Conservation (phyloP, 2,888 invertebrate genomes). For the Drosophila subquinaria region DNA sequence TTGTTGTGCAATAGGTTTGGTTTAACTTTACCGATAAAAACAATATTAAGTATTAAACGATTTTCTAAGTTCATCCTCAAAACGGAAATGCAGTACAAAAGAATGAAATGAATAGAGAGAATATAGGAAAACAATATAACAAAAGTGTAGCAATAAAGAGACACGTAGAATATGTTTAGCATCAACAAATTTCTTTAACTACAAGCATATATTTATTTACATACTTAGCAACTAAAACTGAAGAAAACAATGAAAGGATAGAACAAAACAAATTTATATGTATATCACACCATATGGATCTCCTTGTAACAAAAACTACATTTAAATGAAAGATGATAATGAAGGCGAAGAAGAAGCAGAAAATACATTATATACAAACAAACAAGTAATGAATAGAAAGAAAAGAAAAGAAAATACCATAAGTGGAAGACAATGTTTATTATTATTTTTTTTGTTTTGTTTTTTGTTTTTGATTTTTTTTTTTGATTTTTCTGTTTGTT, state of each 20-base stretch:
- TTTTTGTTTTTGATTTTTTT: conserved; percentile 8
- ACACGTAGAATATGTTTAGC: conserved; percentile 32
- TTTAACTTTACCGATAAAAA: conserved; percentile 6
- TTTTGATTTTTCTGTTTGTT: conserved; percentile 29
- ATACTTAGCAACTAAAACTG: conserved; percentile 6
- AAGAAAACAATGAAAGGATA: conserved; percentile 2
- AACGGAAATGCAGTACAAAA: conserved; percentile 45
- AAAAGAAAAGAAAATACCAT: conserved; percentile 13
- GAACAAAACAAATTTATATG: conserved; percentile 27
- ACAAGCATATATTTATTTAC: conserved; percentile 19
- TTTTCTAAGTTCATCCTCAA: conserved; percentile 43
- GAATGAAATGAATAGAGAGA: conserved; percentile 4
- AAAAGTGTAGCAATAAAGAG: conserved; percentile 2
- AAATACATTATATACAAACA: conserved; percentile 36
- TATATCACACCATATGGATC: conserved; percentile 58
- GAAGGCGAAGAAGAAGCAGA: conserved; percentile 8
- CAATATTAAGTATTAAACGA: conserved; percentile 17
- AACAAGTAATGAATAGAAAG: conserved; percentile 8
- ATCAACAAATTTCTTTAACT: conserved; percentile 34
- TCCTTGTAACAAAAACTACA: conserved; percentile 62
- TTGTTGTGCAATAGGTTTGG: conserved; percentile 10
- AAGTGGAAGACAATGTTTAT: conserved; percentile 52
- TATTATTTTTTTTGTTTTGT: conserved; percentile 23
- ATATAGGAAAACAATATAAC: neutral
- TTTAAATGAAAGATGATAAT: conserved; percentile 29